Percentiles rank a stretch among this genome's conserved stretches.
Evolutionary conservation across 2,888 invertebrate species (phyloP).

Genomic region (Mactromeris polynyma): DNA sequence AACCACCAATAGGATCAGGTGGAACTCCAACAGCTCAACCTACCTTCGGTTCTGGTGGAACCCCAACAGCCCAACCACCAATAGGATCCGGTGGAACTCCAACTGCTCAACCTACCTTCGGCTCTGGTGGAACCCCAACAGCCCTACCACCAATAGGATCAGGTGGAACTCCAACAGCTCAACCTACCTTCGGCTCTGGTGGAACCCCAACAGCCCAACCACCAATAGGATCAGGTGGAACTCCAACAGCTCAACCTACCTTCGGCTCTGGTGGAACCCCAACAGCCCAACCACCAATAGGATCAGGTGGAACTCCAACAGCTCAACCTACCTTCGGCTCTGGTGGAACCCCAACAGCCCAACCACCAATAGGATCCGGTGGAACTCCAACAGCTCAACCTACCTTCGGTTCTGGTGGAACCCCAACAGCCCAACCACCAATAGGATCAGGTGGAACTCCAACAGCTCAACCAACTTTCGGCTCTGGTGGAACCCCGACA

Average conservation of each 20-base stretch:
- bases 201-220: constrained; percentile 24
- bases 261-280: constrained; percentile 7
- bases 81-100: constrained; percentile 35
- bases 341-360: constrained; percentile 47
- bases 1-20: constrained; percentile 38
- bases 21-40: constrained; percentile 54
- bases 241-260: constrained; percentile 31
- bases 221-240: not conserved
- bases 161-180: constrained; percentile 44
- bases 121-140: constrained; percentile 24
- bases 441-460: constrained; percentile 38
- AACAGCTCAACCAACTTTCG: constrained; percentile 28
- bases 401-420: not conserved
- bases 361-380: constrained; percentile 33
- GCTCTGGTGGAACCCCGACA: not conserved
- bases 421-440: constrained; percentile 55
- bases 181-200: constrained; percentile 25
- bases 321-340: constrained; percentile 43
- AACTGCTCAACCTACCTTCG: constrained; percentile 33
- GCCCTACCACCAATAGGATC: constrained; percentile 31
- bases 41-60: constrained; percentile 17
- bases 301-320: constrained; percentile 55
- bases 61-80: constrained; percentile 50
- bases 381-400: constrained; percentile 26
- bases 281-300: constrained; percentile 24